Base-by-base conservation (phyloP, 2,113 vertebrate species). In the Proterorhinus semilunaris region DNA sequence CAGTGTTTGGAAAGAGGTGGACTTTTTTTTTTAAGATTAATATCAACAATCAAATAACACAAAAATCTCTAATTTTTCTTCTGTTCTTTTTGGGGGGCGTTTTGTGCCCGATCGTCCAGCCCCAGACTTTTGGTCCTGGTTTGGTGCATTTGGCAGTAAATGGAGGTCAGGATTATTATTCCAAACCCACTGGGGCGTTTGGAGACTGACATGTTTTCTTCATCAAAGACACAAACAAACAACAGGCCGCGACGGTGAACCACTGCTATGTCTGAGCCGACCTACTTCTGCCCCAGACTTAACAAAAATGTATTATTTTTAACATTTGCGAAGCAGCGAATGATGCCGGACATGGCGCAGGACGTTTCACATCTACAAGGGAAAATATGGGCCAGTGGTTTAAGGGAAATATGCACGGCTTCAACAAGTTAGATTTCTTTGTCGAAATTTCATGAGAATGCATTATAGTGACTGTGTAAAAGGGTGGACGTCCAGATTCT, bases 201-300 rank as follows among this genome's bases (percentile, higher is more conserved):
- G 10, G 49, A 50, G 16, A 27, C 17, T 16, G 53, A 55, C 53
- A 43, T 59, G 57, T 61, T 45, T 61, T 45, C 42, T 44, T 8
- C 58, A 44, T 6, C 8, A 61, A 61, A n/a, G 27, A 36, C 21
- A 44, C 42, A 61, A 61, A 61, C 13, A 44, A 61, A 44, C 58
- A 16, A 44, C 55, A 43, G 55, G 27, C 54, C 10, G 21, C 36
- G 43, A 44, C n/a, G 58, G 58, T 61, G 7, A 16, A 45, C 58
- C 58, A 44, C 42, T 15, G 42, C 43, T 44, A 44, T 44, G 58
- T 44, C 58, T 44, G 58, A 12, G 1, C 12, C 44, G 58, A 61
- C 58, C 58, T 44, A 44, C 42, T 61, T 61, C 54, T 57, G 54
- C 21, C 21, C 9, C 54, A 61, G 42, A 44, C 58, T 61, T 61